Evolutionary conservation across 2,113 vertebrate genomes (phyloP), one percentile per base, ranked within the genome.

Genomic region (Rutilus rutilus): DNA sequence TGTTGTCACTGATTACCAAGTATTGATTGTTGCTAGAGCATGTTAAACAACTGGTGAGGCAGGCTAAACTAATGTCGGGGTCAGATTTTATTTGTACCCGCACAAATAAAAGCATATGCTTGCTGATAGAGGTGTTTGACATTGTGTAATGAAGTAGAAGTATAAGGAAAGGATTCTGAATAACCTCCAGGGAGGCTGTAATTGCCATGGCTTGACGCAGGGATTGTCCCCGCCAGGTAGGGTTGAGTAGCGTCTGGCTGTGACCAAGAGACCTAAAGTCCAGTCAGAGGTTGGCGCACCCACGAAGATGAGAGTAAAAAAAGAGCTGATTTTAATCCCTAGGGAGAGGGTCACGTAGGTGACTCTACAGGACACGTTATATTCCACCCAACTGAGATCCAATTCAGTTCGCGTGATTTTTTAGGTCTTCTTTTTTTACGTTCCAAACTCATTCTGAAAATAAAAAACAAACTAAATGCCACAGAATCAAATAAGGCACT

Each of bases 151-250:
- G 33, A 5, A 59, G 39, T 65, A 23, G 15, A 25, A 76, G 30
- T 57, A 74, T 83, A 54, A 83, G 27, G 17, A 33, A 27, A 30
- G 60, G 60, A 52, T 47, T 69, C 69, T 82, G 85, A 80, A 81
- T 33, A 75, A 82, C 64, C 80, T 65, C 10, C 17, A 33, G 25
- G 9, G 25, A 78, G 30, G 9, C 75, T 33, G 47, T 67, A 62
- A 85, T 64, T 67, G 80, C 54, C 30, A 65, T 78, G 12, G 36
- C 62, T 45, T 86, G 82, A 86, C 47, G 64, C 76, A 85, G 62
- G 69, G 77, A 82, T 52, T 64, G 78, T 83, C 71, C 67, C 39
- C 0, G 47, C 52, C 8, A 62, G 52, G 69, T 78, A 85, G 30
- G 74, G 85, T 52, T 76, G 81, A 75, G 76, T 21, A 36, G 7